Conservation (phyloP, 2,888 invertebrate genomes). For the Spodoptera littoralis region DNA sequence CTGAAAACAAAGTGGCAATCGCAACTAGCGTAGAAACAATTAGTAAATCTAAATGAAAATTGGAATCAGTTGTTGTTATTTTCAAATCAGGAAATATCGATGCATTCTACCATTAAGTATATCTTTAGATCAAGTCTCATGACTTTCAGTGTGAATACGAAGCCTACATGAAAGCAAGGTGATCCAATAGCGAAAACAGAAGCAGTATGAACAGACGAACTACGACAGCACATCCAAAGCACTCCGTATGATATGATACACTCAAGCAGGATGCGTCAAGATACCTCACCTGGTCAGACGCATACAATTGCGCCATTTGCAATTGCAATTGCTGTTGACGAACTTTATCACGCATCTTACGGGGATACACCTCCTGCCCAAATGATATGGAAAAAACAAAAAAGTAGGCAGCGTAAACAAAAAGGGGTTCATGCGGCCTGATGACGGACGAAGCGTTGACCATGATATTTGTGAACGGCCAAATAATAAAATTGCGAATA, state of each 20-base stretch:
- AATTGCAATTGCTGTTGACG: conserved; percentile 91
- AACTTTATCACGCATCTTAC: conserved; percentile 94
- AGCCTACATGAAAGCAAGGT: conserved; percentile 73
- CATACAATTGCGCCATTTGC: conserved; percentile 89
- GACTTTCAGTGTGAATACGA: conserved; percentile 56
- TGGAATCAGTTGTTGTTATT: conserved; percentile 55
- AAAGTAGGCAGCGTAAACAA: conserved; percentile 88
- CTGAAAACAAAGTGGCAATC: conserved; percentile 46
- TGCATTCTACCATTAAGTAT: conserved; percentile 41
- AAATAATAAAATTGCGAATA: conserved; percentile 67
- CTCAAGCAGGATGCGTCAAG: conserved; percentile 85
- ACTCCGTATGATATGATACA: conserved; percentile 74
- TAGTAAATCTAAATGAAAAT: conserved; percentile 56
- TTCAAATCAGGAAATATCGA: conserved; percentile 45
- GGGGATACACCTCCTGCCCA: conserved; percentile 93
- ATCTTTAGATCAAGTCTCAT: conserved; percentile 25
- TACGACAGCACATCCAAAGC: conserved; percentile 89
- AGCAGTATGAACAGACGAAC: conserved; percentile 76
- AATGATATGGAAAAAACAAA: conserved; percentile 89
- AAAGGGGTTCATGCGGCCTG: conserved; percentile 85
- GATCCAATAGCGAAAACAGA: conserved; percentile 73
- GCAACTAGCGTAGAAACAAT: conserved; percentile 56
- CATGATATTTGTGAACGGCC: conserved; percentile 62
- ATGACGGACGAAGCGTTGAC: conserved; percentile 76
- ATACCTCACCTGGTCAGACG: conserved; percentile 88